Conservation (phyloP, 2,888 invertebrate genomes). For the Drosophila multiciliata region DNA sequence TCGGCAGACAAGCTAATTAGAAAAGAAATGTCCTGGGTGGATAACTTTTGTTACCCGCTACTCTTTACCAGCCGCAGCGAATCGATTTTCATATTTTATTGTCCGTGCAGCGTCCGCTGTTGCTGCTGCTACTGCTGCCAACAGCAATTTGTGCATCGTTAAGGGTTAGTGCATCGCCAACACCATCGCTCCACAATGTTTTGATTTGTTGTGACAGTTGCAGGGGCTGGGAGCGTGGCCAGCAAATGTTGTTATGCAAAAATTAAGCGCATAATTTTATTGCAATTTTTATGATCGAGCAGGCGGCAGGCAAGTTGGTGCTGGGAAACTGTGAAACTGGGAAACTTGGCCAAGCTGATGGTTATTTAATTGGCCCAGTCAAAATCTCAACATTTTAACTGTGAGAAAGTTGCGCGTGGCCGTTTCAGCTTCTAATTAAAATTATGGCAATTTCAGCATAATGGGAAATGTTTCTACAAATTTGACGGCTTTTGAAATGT, state of each 20-base stretch:
- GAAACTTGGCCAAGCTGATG: conserved; percentile 56
- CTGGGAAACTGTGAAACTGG: conserved; percentile 33
- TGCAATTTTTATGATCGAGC: conserved; percentile 83
- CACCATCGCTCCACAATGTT: conserved; percentile 63
- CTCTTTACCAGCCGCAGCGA: conserved; percentile 64
- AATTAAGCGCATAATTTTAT: conserved; percentile 84
- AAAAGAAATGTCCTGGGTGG: conserved; percentile 49
- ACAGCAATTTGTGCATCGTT: conserved; percentile 73
- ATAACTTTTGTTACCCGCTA: conserved; percentile 12
- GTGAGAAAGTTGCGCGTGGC: conserved; percentile 64
- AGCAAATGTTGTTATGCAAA: conserved; percentile 84
- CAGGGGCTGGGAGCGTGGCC: conserved; percentile 45
- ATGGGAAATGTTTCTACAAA: conserved; percentile 31
- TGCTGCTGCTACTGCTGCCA: conserved; percentile 17
- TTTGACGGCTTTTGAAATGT: conserved; percentile 25
- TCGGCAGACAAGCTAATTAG: conserved; percentile 74
- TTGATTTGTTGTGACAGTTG: conserved; percentile 85
- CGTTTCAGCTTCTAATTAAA: conserved; percentile 37
- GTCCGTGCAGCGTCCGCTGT: conserved; percentile 47
- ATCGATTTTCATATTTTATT: conserved; percentile 83
- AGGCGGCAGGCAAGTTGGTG: conserved; percentile 13
- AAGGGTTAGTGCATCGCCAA: conserved; percentile 67
- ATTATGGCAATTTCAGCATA: conserved; percentile 41
- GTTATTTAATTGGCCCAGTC: conserved; percentile 61
- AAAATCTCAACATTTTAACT: conserved; percentile 1